These are phyloP conservation scores for Empis livida DNA, from an alignment of 2,888 invertebrate species.

Conservation along the genomic window DNA sequence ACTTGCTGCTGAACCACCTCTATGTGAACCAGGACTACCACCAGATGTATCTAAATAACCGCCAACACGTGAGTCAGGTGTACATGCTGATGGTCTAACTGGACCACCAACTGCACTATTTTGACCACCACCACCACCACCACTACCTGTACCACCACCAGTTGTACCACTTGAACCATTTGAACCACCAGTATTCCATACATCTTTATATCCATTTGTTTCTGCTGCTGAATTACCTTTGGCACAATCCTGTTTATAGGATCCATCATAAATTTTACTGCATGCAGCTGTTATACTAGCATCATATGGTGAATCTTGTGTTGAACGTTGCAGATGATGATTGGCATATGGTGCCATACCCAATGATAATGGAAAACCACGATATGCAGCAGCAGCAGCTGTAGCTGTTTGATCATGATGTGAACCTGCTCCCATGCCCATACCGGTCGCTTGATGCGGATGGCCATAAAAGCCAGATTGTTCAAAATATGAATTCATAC, in stretches of 20 bases:
- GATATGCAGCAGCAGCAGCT: constrained; percentile 53
- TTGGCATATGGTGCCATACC: constrained; percentile 79
- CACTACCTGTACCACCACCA: constrained; percentile 46
- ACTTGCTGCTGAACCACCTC: constrained; percentile 49
- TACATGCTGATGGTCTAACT: constrained; percentile 77
- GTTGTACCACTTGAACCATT: constrained; percentile 39
- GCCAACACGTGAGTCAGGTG: constrained; percentile 71
- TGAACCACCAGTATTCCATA: constrained; percentile 39
- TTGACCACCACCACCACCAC: constrained; percentile 40
- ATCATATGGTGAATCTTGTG: constrained; percentile 85
- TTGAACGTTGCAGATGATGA: constrained; percentile 61
- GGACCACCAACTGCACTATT: constrained; percentile 35
- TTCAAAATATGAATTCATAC: constrained; percentile 93
- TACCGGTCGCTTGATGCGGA: constrained; percentile 65
- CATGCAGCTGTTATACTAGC: constrained; percentile 75
- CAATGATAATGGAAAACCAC: constrained; percentile 75
- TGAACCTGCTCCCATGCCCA: constrained; percentile 49
- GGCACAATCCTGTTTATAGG: constrained; percentile 64
- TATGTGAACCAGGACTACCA: constrained; percentile 53
- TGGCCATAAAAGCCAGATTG: constrained; percentile 93
- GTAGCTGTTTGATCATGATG: constrained; percentile 60
- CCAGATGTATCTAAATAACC: constrained; percentile 68
- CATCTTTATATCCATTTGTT: constrained; percentile 45
- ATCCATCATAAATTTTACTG: constrained; percentile 49
- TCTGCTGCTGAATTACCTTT: constrained; percentile 45